These are phyloP conservation scores for Patella caerulea DNA, from an alignment of 2,888 invertebrate species.

Conservation along the genomic window DNA sequence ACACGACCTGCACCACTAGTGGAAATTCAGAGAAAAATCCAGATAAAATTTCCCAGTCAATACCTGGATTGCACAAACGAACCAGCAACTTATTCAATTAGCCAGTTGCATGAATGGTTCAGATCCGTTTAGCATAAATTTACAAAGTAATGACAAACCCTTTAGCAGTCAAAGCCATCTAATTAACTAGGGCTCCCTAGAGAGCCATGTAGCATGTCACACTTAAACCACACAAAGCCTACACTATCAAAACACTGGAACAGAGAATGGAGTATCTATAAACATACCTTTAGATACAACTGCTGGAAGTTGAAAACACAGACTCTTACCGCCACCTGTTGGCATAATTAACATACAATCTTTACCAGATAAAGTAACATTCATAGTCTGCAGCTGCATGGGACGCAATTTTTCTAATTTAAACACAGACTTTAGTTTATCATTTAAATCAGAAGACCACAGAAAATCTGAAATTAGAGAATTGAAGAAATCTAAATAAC, in stretches of 20 bases:
- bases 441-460: constrained; percentile 80
- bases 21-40: too few species aligned
- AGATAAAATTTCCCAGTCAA: too few species aligned
- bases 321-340: constrained; percentile 88
- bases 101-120: too few species aligned
- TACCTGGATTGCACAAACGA: too few species aligned
- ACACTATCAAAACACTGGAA: background rate
- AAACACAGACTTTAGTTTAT: constrained; percentile 78
- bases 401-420: constrained; percentile 81
- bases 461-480: constrained; percentile 74
- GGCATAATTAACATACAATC: constrained; percentile 87
- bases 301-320: constrained; percentile 91
- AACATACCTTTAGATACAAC: constrained; percentile 65
- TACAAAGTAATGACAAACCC: too few species aligned
- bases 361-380: constrained; percentile 84
- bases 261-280: background rate
- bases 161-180: too few species aligned
- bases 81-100: too few species aligned
- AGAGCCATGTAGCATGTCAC: too few species aligned
- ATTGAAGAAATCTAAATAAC: constrained; percentile 13
- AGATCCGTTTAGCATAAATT: too few species aligned
- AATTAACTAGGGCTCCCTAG: too few species aligned
- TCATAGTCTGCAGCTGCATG: constrained; percentile 87
- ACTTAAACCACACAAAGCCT: background rate
- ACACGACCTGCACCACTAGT: too few species aligned